A percentile compares a stretch with the other conserved stretches of the same genome.
phyloP scores from a whole-genome alignment of 2,888 invertebrate genomes.

The Drosophila sordidula region DNA sequence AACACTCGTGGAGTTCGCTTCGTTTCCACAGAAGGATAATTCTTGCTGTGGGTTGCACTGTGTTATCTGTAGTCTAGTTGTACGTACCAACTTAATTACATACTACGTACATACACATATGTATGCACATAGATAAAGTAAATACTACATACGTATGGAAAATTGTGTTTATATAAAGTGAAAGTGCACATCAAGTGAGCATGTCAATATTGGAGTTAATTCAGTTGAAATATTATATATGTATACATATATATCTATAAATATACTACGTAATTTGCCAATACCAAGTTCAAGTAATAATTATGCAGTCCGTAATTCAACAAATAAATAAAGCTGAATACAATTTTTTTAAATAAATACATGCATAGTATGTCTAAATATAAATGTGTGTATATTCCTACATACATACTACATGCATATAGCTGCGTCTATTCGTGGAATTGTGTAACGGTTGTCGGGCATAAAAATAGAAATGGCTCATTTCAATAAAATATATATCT shows the following conservation, averaged over 20 bases:
- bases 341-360: background rate
- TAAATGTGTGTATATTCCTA: constrained; percentile 12
- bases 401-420: constrained; percentile 10
- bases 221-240: background rate
- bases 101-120: constrained; percentile 10
- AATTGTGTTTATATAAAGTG: constrained; percentile 22
- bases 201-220: background rate
- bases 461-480: constrained; percentile 63
- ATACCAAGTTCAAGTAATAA: background rate
- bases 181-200: constrained; percentile 17
- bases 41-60: constrained; percentile 57
- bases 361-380: constrained; percentile 9
- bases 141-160: constrained; percentile 7
- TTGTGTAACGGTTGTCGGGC: constrained; percentile 66
- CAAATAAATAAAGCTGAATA: background rate
- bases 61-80: constrained; percentile 70
- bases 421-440: constrained; percentile 53
- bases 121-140: constrained; percentile 9
- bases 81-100: constrained; percentile 52
- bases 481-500: constrained; percentile 31
- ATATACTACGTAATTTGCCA: background rate
- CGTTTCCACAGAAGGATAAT: constrained; percentile 63
- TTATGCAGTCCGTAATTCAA: constrained; percentile 4
- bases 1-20: constrained; percentile 79
- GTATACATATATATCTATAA: background rate